Evolutionary conservation across 2,113 vertebrate species (phyloP).

Genomic region (Zapus hudsonius): DNA sequence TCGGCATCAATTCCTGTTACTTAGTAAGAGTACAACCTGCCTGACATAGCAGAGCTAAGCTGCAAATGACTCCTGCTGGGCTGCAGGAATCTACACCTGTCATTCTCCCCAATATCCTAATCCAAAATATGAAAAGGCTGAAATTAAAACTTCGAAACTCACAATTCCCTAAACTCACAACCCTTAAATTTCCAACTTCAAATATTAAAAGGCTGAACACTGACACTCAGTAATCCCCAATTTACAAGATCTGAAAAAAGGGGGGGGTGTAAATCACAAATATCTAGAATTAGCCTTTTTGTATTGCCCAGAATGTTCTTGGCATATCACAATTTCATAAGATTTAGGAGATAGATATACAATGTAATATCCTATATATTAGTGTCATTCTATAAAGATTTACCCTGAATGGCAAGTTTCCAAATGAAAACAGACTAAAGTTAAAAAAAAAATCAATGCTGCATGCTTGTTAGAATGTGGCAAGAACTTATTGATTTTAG

Average conservation of each 20-base stretch:
- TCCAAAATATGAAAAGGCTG: too few relatives aligned
- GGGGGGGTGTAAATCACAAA: neutral
- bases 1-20: neutral
- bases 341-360: neutral
- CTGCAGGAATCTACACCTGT: too few relatives aligned
- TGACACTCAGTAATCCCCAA: neutral
- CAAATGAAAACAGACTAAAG: constrained; percentile 45
- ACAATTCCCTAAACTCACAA: neutral
- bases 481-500: constrained; percentile 52
- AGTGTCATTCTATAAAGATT: neutral
- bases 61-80: too few relatives aligned
- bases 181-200: neutral
- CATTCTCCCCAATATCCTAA: too few relatives aligned
- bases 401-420: neutral
- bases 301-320: too few relatives aligned
- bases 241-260: neutral
- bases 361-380: neutral
- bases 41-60: too few relatives aligned
- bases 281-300: neutral
- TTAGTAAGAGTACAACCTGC: neutral
- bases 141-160: neutral
- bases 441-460: constrained; percentile 69
- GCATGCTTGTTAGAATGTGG: constrained; percentile 43
- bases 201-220: neutral
- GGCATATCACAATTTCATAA: neutral